These are phyloP conservation scores for Merodon equestris DNA, from an alignment of 2,888 invertebrate genomes.

Conservation along the genomic window DNA sequence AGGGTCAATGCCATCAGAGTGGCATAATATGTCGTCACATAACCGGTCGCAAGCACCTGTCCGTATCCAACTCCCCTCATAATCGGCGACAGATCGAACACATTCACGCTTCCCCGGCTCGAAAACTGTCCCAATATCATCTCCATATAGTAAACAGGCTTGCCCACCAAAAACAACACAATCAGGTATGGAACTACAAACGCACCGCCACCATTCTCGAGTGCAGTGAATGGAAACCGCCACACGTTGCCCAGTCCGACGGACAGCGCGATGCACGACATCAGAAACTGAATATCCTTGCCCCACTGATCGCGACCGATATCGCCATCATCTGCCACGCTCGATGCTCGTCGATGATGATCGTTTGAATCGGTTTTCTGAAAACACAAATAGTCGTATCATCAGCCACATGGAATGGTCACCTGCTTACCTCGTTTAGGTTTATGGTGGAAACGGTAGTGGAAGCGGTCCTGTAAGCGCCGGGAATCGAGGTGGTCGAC, in stretches of 20 bases:
- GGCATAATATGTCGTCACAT: slow-evolving; percentile 84
- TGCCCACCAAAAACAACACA: slow-evolving; percentile 83
- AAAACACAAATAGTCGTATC: neutral
- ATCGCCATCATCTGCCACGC: neutral
- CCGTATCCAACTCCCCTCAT: slow-evolving; percentile 84
- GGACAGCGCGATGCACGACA: slow-evolving; percentile 82
- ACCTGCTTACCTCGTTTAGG: slow-evolving; percentile 16
- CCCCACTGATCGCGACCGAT: slow-evolving; percentile 80
- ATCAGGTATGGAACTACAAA: slow-evolving; percentile 84
- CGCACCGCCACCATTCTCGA: slow-evolving; percentile 84
- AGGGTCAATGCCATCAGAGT: slow-evolving; percentile 84
- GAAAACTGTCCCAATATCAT: slow-evolving; percentile 87
- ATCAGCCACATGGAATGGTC: neutral
- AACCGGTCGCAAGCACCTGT: slow-evolving; percentile 80
- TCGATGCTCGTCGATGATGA: slow-evolving; percentile 1
- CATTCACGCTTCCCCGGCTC: slow-evolving; percentile 84
- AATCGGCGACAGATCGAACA: slow-evolving; percentile 83
- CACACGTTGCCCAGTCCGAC: slow-evolving; percentile 85
- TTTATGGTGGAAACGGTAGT: slow-evolving; percentile 49
- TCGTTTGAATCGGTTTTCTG: slow-evolving; percentile 21
- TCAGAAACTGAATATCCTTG: slow-evolving; percentile 83
- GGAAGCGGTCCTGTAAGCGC: slow-evolving; percentile 53
- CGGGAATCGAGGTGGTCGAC: slow-evolving; percentile 70
- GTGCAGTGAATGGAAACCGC: slow-evolving; percentile 84
- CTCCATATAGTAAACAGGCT: slow-evolving; percentile 86